Conservation (phyloP, 2,797 vertebrate genomes). For the Acrossocheilus fasciatus region DNA sequence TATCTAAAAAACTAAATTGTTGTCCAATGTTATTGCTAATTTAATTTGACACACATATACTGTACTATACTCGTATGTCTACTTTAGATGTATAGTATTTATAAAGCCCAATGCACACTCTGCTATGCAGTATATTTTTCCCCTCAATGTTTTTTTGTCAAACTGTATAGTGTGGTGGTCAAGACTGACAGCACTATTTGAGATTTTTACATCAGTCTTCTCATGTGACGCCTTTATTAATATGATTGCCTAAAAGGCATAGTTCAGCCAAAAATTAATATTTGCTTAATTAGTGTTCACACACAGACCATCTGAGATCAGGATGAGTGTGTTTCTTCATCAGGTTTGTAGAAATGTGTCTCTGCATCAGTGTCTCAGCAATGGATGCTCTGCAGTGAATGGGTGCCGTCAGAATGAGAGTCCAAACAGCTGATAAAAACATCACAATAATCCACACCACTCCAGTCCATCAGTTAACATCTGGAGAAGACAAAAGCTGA, state of each 20-base stretch:
- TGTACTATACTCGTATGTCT: not conserved
- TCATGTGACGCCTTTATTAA: no score
- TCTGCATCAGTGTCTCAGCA: not conserved
- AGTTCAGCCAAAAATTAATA: no score
- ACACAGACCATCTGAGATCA: no score
- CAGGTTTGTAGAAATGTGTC: not conserved
- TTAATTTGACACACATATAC: not conserved
- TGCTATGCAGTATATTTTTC: not conserved
- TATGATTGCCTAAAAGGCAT: no score
- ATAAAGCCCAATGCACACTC: not conserved
- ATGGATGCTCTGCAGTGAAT: not conserved
- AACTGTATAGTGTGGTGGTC: no score
- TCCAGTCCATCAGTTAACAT: no score
- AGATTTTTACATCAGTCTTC: not conserved
- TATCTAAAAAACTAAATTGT: not conserved
- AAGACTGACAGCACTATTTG: not conserved
- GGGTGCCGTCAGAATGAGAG: no score
- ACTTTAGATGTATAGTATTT: not conserved
- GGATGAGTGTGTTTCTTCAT: not conserved
- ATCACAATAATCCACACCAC: no score
- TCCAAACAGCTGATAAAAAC: no score
- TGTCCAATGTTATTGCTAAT: not conserved
- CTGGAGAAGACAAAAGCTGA: no score
- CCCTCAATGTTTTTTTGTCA: no score
- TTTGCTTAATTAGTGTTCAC: no score